Conservation (phyloP, 2,888 invertebrate species). For the Leptogaster cylindrica region DNA sequence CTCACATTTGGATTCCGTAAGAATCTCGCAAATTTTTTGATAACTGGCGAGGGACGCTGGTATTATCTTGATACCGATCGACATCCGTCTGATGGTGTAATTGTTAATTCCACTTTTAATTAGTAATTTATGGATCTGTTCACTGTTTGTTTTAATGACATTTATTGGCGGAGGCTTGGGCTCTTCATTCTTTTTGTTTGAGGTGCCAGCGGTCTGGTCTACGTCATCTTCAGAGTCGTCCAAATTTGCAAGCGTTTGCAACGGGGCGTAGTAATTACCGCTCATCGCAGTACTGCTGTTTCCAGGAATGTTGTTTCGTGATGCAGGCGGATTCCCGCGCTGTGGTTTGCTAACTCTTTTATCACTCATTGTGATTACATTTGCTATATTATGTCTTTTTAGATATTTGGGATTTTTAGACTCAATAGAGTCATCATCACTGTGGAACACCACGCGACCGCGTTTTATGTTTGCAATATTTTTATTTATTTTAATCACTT, state of each 20-base stretch:
- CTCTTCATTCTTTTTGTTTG: too few species aligned
- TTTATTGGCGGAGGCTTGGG: slow-evolving; percentile 13
- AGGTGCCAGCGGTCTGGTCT: too few species aligned
- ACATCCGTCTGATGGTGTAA: not conserved
- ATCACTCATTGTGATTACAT: not conserved
- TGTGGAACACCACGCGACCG: not conserved
- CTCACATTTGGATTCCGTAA: too few species aligned
- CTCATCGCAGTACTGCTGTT: not conserved
- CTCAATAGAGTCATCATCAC: not conserved
- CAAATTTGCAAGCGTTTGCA: not conserved
- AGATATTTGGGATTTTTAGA: not conserved
- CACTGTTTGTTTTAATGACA: not conserved
- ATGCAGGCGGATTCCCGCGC: too few species aligned
- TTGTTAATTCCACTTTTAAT: not conserved
- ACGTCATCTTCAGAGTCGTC: not conserved
- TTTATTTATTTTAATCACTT: too few species aligned
- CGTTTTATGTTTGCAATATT: slow-evolving; percentile 11
- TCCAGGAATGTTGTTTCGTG: not conserved
- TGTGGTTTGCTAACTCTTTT: not conserved
- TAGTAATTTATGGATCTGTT: slow-evolving; percentile 1
- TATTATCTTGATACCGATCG: too few species aligned
- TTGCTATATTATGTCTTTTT: not conserved
- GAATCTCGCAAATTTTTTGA: too few species aligned
- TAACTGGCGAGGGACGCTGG: too few species aligned
- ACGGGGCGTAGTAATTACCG: slow-evolving; percentile 7